These are phyloP conservation scores for Patella vulgata DNA, from an alignment of 1,140 invertebrate genomes.

Conservation along the genomic window DNA sequence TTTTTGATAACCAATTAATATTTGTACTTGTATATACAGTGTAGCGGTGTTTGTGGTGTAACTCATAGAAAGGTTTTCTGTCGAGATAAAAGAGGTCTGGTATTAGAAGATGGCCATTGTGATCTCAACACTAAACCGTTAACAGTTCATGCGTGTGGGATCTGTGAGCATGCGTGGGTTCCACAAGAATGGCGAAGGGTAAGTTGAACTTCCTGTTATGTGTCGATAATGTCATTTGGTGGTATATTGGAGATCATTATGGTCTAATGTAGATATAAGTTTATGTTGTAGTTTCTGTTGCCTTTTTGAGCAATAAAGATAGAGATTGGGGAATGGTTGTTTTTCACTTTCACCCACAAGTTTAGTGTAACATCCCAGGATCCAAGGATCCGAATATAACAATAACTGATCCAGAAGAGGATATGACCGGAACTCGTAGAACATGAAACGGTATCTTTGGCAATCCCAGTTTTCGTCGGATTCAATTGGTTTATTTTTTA, in stretches of 20 bases:
- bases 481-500: no score
- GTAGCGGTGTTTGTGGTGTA: slow-evolving; percentile 11
- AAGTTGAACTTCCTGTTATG: background rate
- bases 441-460: no score
- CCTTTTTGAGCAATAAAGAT: no score
- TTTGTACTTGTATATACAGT: background rate
- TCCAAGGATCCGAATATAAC: no score
- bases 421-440: no score
- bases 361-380: no score
- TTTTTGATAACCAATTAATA: no score
- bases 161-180: slow-evolving; percentile 9
- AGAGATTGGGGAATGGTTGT: no score
- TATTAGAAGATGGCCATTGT: background rate
- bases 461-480: no score
- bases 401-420: no score
- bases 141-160: slow-evolving; percentile 8
- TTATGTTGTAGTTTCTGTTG: no score
- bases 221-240: background rate
- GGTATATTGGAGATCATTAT: background rate
- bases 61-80: slow-evolving; percentile 6
- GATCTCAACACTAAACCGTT: slow-evolving; percentile 8
- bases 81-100: slow-evolving; percentile 3
- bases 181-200: slow-evolving; percentile 19
- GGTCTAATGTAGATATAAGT: background rate
- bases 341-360: no score